These are phyloP conservation scores for Papilio glaucus DNA, from an alignment of 1,140 invertebrate genomes.

Conservation along the genomic window DNA sequence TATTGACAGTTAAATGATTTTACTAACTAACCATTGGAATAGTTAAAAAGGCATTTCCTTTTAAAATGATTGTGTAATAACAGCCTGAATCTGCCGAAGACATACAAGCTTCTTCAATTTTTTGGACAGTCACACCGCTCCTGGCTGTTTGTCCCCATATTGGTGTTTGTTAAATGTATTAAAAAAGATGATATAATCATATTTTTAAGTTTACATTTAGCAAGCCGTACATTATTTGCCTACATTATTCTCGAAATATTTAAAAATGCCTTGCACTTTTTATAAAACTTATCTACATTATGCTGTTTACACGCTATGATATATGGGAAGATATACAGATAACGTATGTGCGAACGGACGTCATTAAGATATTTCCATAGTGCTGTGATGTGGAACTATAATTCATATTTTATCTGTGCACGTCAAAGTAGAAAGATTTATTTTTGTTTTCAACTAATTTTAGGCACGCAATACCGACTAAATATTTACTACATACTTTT, in stretches of 20 bases:
- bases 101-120: too few species aligned
- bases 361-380: constrained; percentile 28
- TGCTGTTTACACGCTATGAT: constrained; percentile 20
- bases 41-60: too few species aligned
- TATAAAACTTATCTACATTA: constrained; percentile 8
- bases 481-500: background rate
- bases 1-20: too few species aligned
- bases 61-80: too few species aligned
- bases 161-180: too few species aligned
- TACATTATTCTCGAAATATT: constrained; percentile 11
- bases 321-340: constrained; percentile 22
- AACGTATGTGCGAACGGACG: constrained; percentile 20
- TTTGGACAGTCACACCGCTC: too few species aligned
- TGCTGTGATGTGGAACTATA: constrained; percentile 12
- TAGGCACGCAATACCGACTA: background rate
- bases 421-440: constrained; percentile 28
- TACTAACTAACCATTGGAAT: too few species aligned
- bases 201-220: background rate
- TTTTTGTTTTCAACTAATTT: constrained; percentile 17
- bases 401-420: constrained; percentile 33
- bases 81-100: too few species aligned
- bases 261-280: background rate
- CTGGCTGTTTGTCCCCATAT: too few species aligned
- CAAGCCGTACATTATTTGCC: background rate
- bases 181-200: too few species aligned